These are phyloP conservation scores for Ophonus ardosiacus DNA, from an alignment of 2,888 invertebrate species.

Conservation along the genomic window DNA sequence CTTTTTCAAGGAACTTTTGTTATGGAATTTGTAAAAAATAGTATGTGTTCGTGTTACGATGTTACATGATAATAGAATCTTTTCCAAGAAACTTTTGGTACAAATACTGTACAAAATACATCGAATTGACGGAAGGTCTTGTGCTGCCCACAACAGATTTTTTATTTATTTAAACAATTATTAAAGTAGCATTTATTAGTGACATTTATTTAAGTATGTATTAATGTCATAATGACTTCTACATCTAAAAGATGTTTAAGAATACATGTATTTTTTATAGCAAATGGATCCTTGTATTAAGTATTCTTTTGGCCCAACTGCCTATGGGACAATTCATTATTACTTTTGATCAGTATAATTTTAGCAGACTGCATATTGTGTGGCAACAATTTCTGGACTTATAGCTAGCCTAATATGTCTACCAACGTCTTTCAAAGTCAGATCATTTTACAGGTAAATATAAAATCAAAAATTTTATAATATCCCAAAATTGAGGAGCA, in stretches of 20 bases:
- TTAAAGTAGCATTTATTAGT: no score
- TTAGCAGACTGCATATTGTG: conserved; percentile 19
- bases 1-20: no score
- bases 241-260: conserved; percentile 2
- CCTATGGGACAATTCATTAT: conserved; percentile 42
- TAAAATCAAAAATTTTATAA: background rate
- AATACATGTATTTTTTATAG: conserved; percentile 1
- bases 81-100: no score
- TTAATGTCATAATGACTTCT: conserved; percentile 5
- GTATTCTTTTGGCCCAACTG: conserved; percentile 18
- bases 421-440: conserved; percentile 50
- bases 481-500: no score
- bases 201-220: no score
- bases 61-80: no score
- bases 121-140: no score
- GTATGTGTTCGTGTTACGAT: no score
- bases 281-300: conserved; percentile 43
- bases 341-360: conserved; percentile 15
- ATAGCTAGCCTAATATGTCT: conserved; percentile 39
- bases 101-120: no score
- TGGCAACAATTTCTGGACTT: conserved; percentile 11
- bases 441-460: conserved; percentile 32
- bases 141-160: no score
- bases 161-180: no score
- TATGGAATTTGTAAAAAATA: no score